Conservation (phyloP, 2,888 invertebrate species). For the Thumatha senex region DNA sequence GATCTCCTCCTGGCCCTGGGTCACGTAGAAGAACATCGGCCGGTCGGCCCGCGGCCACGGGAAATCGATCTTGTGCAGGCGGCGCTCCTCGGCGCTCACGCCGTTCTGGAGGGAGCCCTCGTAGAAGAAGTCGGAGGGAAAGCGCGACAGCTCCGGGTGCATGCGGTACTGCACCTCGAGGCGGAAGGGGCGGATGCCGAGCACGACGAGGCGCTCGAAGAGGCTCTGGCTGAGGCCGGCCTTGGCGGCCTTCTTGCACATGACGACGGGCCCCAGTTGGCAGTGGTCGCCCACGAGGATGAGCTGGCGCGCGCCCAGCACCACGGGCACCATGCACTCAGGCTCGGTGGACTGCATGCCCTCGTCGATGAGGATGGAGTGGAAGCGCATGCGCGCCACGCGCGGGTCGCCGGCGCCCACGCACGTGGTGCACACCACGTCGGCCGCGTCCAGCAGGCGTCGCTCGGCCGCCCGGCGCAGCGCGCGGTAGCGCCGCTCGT, state of each 20-base stretch:
- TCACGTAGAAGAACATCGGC: constrained; percentile 99
- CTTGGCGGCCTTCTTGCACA: constrained; percentile 99
- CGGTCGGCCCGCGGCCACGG: constrained; percentile 98
- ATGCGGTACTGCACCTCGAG: constrained; percentile 99
- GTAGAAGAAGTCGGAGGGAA: constrained; percentile 99
- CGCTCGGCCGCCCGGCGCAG: constrained; percentile 96
- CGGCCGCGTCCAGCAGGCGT: constrained; percentile 96
- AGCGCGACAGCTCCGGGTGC: constrained; percentile 98
- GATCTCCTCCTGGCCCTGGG: constrained; percentile 99
- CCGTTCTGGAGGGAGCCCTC: constrained; percentile 99
- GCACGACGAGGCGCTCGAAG: constrained; percentile 97
- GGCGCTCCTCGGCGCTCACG: constrained; percentile 97
- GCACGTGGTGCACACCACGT: constrained; percentile 99
- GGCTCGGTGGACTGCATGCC: constrained; percentile 99
- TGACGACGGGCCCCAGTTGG: constrained; percentile 99
- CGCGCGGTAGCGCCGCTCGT: constrained; percentile 96
- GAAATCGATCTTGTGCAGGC: constrained; percentile 95
- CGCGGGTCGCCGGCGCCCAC: constrained; percentile 99
- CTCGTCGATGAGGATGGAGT: constrained; percentile 98
- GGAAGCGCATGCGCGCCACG: constrained; percentile 95
- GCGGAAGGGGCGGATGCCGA: constrained; percentile 98
- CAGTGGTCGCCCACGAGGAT: constrained; percentile 99
- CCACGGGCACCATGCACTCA: constrained; percentile 99
- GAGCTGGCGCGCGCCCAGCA: constrained; percentile 97
- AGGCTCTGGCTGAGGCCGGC: constrained; percentile 98